Percentiles rank a stretch among this genome's conserved stretches.
Evolutionary conservation across 2,797 vertebrate genomes (phyloP).

Genomic region (Buceros bicornis): DNA sequence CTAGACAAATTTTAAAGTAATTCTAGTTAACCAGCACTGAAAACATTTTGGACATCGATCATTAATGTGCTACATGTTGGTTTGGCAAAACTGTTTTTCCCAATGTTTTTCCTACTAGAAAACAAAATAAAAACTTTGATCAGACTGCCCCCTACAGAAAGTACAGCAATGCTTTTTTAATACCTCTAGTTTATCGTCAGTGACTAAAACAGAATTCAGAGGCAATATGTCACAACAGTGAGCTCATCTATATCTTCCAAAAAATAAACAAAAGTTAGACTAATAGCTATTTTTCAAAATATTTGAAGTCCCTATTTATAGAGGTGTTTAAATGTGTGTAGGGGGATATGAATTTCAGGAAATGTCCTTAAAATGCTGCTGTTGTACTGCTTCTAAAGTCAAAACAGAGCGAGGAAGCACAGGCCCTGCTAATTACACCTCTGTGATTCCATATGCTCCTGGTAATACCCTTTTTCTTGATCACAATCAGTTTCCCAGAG

Average conservation of each 20-base stretch:
- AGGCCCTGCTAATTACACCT: not conserved
- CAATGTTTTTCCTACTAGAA: not conserved
- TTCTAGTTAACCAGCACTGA: constrained; percentile 75
- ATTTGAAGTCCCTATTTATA: not conserved
- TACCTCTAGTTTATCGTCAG: not conserved
- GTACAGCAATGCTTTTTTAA: not conserved
- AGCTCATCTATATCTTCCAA: not conserved
- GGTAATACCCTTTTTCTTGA: not conserved
- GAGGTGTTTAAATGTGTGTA: not conserved
- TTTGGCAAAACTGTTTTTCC: constrained; percentile 34
- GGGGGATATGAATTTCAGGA: not conserved
- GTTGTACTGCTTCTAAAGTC: not conserved
- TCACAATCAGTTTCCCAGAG: not conserved
- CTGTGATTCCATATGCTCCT: not conserved
- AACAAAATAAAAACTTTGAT: constrained; percentile 61
- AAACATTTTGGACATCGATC: constrained; percentile 57
- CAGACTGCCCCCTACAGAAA: constrained; percentile 70
- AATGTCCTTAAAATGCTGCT: not conserved
- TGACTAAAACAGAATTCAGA: not conserved
- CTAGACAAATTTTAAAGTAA: constrained; percentile 72
- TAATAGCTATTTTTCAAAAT: not conserved
- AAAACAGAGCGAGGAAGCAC: not conserved
- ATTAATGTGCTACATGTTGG: constrained; percentile 30
- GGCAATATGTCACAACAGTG: not conserved
- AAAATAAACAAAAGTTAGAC: not conserved